Conservation (phyloP, 2,888 invertebrate species). For the Diplolepis rosae region DNA sequence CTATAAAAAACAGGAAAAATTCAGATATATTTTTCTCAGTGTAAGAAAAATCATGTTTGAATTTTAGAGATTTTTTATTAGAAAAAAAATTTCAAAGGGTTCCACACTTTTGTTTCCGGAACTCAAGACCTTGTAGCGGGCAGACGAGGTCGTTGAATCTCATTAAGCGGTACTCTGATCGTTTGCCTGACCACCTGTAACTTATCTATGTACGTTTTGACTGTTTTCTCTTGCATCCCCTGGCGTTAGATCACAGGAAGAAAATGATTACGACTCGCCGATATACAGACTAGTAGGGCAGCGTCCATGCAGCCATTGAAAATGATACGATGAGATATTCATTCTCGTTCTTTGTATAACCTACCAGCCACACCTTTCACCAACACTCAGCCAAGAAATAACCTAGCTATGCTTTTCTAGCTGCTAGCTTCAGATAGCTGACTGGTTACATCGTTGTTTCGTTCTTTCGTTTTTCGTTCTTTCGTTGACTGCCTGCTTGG, state of each 20-base stretch:
- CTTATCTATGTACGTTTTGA: slow-evolving; percentile 32
- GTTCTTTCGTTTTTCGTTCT: background rate
- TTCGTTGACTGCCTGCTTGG: background rate
- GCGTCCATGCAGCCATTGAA: slow-evolving; percentile 32
- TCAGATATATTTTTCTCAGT: no score
- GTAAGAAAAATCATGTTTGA: no score
- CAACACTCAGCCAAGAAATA: slow-evolving; percentile 59
- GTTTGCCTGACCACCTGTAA: slow-evolving; percentile 50
- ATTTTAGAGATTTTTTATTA: no score
- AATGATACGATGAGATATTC: slow-evolving; percentile 60
- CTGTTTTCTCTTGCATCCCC: slow-evolving; percentile 34
- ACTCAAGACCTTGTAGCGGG: slow-evolving; percentile 1
- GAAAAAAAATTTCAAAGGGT: background rate
- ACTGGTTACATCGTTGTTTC: background rate
- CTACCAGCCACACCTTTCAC: slow-evolving; percentile 71
- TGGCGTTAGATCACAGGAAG: slow-evolving; percentile 40
- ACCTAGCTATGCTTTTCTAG: background rate
- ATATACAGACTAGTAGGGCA: no score
- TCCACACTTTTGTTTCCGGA: background rate
- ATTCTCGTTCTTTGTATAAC: slow-evolving; percentile 68
- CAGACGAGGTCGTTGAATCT: slow-evolving; percentile 62
- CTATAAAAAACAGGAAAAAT: no score
- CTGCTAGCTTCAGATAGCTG: background rate
- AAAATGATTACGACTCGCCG: slow-evolving; percentile 49
- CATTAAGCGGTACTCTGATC: slow-evolving; percentile 60